Percentiles rank a stretch among this genome's conserved stretches.
These are phyloP conservation scores for Orthosia gracilis DNA, from an alignment of 2,888 invertebrate genomes.

Conservation along the genomic window DNA sequence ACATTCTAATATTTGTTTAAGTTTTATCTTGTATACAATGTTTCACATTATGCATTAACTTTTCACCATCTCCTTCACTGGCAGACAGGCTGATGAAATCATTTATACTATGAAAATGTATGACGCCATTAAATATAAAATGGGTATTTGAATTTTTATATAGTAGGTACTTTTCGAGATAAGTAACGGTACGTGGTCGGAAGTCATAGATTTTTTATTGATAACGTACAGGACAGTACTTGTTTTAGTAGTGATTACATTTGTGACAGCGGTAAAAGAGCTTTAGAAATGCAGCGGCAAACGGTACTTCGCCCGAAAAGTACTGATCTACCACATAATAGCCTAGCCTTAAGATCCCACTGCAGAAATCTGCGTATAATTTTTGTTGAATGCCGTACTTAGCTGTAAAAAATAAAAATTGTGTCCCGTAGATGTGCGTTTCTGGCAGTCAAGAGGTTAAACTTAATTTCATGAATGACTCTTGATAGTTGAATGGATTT, in stretches of 20 bases:
- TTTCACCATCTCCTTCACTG: neutral
- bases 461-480: too few species aligned
- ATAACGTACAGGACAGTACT: neutral
- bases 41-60: neutral
- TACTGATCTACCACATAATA: neutral
- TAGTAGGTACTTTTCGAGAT: constrained; percentile 2
- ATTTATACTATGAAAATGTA: neutral
- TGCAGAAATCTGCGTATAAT: too few species aligned
- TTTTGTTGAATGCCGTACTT: too few species aligned
- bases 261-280: too few species aligned
- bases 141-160: neutral
- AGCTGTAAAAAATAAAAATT: too few species aligned
- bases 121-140: neutral
- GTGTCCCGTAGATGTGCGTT: too few species aligned
- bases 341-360: too few species aligned
- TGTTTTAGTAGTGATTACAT: too few species aligned
- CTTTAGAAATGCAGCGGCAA: neutral
- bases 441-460: too few species aligned
- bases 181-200: neutral
- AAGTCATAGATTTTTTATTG: constrained; percentile 1
- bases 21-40: constrained; percentile 3
- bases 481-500: too few species aligned
- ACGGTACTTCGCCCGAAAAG: neutral
- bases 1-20: constrained; percentile 6
- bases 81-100: neutral